phyloP scores from a whole-genome alignment of 2,113 vertebrate species.

The Myiagra hebetior region DNA sequence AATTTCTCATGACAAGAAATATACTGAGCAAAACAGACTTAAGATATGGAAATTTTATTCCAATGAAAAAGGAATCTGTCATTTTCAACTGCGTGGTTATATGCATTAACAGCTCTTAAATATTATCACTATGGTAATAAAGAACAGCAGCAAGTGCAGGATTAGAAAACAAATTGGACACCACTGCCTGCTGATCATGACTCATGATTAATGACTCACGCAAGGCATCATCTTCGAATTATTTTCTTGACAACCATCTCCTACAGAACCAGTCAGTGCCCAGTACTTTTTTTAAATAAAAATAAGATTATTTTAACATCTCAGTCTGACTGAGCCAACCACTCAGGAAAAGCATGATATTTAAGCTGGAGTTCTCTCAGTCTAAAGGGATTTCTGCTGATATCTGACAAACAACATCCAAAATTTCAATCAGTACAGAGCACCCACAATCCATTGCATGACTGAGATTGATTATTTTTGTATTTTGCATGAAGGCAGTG shows the following conservation, averaged over 20 bases:
- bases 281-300: neutral
- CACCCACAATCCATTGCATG: neutral
- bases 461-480: neutral
- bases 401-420: neutral
- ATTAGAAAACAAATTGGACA: conserved; percentile 58
- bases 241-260: neutral
- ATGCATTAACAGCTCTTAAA: conserved; percentile 23
- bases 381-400: neutral
- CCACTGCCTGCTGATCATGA: conserved; percentile 42
- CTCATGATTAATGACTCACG: conserved; percentile 48
- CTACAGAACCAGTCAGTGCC: neutral
- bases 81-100: neutral
- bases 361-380: neutral
- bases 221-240: conserved; percentile 9
- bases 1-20: neutral
- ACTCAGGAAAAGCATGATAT: neutral
- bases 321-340: neutral
- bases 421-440: neutral
- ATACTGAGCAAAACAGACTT: neutral
- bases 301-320: neutral
- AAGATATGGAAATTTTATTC: conserved; percentile 54
- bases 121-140: conserved; percentile 58
- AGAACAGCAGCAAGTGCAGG: neutral
- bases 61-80: neutral
- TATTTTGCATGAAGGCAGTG: neutral